Conservation (phyloP, 2,797 vertebrate species). For the Myiotriccus ornatus region DNA sequence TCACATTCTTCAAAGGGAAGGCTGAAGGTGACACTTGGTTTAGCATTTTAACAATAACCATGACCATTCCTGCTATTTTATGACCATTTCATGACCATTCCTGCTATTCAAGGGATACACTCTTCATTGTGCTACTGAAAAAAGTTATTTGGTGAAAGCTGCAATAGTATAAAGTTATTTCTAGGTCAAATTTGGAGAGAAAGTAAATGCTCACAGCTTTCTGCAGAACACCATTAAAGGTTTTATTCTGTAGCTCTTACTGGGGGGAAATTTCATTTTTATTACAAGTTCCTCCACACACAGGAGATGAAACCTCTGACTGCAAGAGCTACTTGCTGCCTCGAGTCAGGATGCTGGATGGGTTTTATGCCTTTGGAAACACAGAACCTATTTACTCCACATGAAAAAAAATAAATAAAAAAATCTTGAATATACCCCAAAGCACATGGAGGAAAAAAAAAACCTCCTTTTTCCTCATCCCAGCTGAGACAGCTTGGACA, state of each 20-base stretch:
- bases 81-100: not conserved
- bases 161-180: not conserved
- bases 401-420: not conserved
- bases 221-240: not conserved
- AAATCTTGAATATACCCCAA: not conserved
- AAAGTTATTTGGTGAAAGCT: not conserved
- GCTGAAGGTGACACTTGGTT: not conserved
- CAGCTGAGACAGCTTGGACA: not conserved
- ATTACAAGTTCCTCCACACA: not conserved
- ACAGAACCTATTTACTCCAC: not conserved
- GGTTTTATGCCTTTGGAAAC: not conserved
- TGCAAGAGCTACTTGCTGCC: not conserved
- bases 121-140: not conserved
- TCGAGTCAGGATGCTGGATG: not conserved
- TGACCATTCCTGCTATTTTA: not conserved
- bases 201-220: not conserved
- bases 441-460: fast-evolving
- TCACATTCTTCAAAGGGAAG: not conserved
- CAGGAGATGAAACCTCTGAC: not conserved
- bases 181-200: not conserved
- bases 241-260: not conserved
- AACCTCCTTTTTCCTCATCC: not conserved
- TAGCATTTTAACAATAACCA: not conserved
- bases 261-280: not conserved
- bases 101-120: not conserved